Base-by-base conservation (phyloP, 2,797 vertebrate species). In the Pampus argenteus region DNA sequence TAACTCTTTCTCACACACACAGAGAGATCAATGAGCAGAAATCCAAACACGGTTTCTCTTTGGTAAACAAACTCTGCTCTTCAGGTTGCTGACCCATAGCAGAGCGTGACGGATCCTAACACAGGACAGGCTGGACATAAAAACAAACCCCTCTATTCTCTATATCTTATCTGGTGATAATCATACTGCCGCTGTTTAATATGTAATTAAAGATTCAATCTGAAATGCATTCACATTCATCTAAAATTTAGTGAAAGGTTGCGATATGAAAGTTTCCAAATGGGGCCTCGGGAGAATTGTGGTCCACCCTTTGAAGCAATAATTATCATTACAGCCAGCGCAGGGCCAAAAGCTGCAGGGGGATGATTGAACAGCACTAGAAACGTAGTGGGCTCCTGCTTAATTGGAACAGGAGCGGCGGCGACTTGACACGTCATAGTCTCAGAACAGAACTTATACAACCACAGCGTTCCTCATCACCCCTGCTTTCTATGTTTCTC, bases 151-250 rank as follows among this genome's bases (percentile, higher is more conserved):
- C 66, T 60, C 69, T 38, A 26, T 22, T 64, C 76, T 76, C 54
- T 1, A 64, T 66, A 71, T 67, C 50, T 84, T 71, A 78, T 85
- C 69, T 48, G 55, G 44, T 63, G 66, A 74, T 84, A 79, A 87
- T 83, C 66, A 38, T 23, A 42, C 66, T 22, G 63, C 3, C n/a
- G 67, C 60, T 66, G 83, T 81, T 90, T 84, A 88, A 90, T 81
- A 85, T 65, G 85, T 92, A 90, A 94, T 93, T 91, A 90, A 89
- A 91, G 86, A 92, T 94, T 83, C 86, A 89, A 92, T 87, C 82
- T 82, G 77, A 91, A 91, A 91, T 90, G 60, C 90, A 88, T 93
- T 88, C 88, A 85, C 82, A 87, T 91, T 92, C 86, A 92, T 94
- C 87, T 89, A 81, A 91, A 91, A n/a, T n/a, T n/a, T 71, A 83